Base-by-base conservation (phyloP, 2,797 vertebrate genomes). In the Leucoraja ocellata region DNA sequence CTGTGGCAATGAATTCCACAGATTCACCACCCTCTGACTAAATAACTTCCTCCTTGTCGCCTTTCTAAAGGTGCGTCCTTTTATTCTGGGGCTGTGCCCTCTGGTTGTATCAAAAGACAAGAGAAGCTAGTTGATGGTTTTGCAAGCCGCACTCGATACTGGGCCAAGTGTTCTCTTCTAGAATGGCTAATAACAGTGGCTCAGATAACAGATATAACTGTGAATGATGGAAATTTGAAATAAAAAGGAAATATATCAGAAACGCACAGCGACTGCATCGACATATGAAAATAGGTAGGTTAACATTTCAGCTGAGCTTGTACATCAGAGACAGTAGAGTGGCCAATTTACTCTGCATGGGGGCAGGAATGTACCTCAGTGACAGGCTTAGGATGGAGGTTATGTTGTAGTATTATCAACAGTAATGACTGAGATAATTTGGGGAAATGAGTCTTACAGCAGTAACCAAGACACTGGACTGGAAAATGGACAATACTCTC, bases 341-440 rank as follows among this genome's bases (percentile, higher is more conserved):
- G 68, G 61, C 61, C 84, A 88, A 88, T 92, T 92, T 92, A n/a
- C 36, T 54, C 90, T 28, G 90, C 90, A 91, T 46, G 32, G 36
- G 63, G 63, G 90, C 90, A 73, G 21, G 36, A 25, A 76, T 92
- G 90, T 92, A 46, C 11, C 28, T 92, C 13, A 54, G 36, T 92
- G 65, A 73, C 90, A 92, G 21, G 90, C 6, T 76, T 92, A 39
- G 90, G 71, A n/a, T 54, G 90, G 11, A 92, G 90, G 76, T 58
- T 76, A 73, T 76, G 90, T 13, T 76, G n/a, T 8, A 74, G 71
- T 92, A 54, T 92, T 92, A 25, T 73, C 90, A 92, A 73, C 36
- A 76, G 25, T 92, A 92, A 92, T 74, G 71, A 36, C 86, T 36
- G 11, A n/a, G 81, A 68, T 90, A n/a, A 65, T 90, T 90, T 90